These are phyloP conservation scores for Pipra filicauda DNA, from an alignment of 2,113 vertebrate species.

Conservation along the genomic window DNA sequence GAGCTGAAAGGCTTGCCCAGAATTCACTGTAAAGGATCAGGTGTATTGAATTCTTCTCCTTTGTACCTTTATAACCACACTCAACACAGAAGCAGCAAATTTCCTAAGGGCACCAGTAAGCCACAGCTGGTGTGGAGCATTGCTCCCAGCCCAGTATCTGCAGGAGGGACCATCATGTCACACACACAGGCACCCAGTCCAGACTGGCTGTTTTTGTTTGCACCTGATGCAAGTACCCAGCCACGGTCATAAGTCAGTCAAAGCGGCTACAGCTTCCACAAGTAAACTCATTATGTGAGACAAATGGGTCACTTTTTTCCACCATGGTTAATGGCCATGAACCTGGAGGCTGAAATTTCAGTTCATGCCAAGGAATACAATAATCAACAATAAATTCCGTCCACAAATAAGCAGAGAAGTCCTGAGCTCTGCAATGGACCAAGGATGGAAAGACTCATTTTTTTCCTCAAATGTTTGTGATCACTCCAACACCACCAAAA, in stretches of 20 bases:
- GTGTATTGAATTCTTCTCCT: background rate
- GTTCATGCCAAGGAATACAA: background rate
- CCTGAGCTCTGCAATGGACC: background rate
- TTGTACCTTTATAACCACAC: background rate
- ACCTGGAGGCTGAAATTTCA: background rate
- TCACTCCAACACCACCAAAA: background rate
- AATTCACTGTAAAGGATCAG: background rate
- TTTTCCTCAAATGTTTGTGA: background rate
- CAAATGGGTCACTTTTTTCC: background rate
- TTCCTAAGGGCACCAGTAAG: background rate
- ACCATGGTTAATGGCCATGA: background rate
- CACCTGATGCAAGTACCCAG: background rate
- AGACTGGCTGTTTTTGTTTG: background rate
- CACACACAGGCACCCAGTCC: background rate
- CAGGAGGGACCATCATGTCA: background rate
- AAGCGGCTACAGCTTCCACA: background rate
- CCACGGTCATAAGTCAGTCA: background rate
- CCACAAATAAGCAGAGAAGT: background rate
- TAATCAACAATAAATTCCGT: background rate
- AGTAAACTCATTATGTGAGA: background rate
- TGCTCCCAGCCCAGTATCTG: background rate
- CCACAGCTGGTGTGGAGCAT: background rate
- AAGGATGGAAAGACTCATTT: background rate
- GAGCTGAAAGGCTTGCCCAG: background rate
- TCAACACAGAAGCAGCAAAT: background rate